Evolutionary conservation across 2,888 invertebrate species (phyloP).

Genomic region (Pollenia amentaria): DNA sequence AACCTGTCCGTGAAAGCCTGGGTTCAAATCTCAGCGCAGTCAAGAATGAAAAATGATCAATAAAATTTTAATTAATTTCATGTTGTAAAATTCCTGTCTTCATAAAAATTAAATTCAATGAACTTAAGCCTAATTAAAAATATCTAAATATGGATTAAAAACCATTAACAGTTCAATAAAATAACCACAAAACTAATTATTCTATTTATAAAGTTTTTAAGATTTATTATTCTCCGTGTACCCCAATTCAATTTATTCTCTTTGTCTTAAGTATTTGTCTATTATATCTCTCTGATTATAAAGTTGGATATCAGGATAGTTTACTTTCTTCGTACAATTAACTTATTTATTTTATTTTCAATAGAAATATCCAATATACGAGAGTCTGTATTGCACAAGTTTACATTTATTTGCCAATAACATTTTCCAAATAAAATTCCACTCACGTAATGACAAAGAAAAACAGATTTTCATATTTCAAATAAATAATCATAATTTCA

Average conservation of each 20-base stretch:
- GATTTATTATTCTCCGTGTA: slow-evolving; percentile 2
- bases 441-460: slow-evolving; percentile 63
- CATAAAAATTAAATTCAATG: no score
- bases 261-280: slow-evolving; percentile 6
- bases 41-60: no score
- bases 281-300: slow-evolving; percentile 43
- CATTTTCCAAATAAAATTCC: slow-evolving; percentile 44
- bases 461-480: slow-evolving; percentile 68
- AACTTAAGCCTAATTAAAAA: no score
- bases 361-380: slow-evolving; percentile 5
- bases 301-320: not conserved
- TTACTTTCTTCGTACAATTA: slow-evolving; percentile 44
- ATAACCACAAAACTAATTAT: no score
- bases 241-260: not conserved
- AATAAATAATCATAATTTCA: slow-evolving; percentile 68
- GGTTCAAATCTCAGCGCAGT: no score
- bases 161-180: no score
- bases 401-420: slow-evolving; percentile 37
- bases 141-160: no score
- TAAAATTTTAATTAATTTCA: no score
- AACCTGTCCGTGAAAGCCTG: no score
- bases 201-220: not conserved
- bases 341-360: slow-evolving; percentile 58
- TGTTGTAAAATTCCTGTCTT: no score
- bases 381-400: not conserved